Conservation (phyloP, 2,113 vertebrate genomes). For the Crotalus helleri region DNA sequence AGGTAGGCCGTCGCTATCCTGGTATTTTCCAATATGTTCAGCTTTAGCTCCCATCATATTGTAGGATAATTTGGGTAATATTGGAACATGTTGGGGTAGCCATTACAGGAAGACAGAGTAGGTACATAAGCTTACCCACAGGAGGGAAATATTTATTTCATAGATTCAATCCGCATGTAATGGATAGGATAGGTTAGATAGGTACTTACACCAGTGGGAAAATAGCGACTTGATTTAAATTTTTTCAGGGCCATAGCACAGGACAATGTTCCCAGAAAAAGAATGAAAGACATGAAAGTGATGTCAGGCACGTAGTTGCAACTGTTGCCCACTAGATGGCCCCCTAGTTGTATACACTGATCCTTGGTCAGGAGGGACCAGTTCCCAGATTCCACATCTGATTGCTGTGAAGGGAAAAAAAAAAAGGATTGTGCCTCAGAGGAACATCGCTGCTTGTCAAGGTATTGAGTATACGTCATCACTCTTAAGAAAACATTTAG, state of each 20-base stretch:
- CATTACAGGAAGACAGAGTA: neutral
- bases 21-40: neutral
- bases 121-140: neutral
- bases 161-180: neutral
- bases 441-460: neutral
- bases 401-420: conserved; percentile 1
- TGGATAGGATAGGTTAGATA: neutral
- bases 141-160: neutral
- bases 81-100: neutral
- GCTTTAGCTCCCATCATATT: neutral
- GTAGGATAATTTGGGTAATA: neutral
- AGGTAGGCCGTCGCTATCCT: neutral
- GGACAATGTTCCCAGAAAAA: conserved; percentile 74
- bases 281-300: conserved; percentile 73
- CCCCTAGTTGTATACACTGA: conserved; percentile 63
- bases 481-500: neutral
- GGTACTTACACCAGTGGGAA: conserved; percentile 67
- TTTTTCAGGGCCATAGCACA: conserved; percentile 61
- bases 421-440: neutral
- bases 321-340: conserved; percentile 66
- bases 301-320: conserved; percentile 72
- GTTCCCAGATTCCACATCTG: conserved; percentile 38
- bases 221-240: conserved; percentile 71
- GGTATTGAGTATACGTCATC: neutral
- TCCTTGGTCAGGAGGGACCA: conserved; percentile 50